Evolutionary conservation across 2,888 invertebrate species (phyloP), one percentile per base, ranked within the genome.

Genomic region (Trachelus iudaicus): DNA sequence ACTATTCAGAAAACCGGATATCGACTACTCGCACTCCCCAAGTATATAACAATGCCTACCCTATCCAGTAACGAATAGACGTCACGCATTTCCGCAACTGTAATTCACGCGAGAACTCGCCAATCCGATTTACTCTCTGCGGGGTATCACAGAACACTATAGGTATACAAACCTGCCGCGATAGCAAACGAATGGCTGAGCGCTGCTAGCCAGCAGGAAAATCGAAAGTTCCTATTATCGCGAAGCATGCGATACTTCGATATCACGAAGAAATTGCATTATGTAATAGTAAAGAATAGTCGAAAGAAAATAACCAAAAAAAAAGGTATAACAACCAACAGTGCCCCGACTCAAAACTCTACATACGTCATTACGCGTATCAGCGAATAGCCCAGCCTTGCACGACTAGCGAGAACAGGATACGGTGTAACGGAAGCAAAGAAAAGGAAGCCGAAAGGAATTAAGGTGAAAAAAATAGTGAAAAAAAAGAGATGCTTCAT

Each of bases 351-450:
- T 56, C 56, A 56, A 56, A 56, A 56, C 23, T 15, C 4, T 40
- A 6, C 40, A 15, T 15, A 40, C 6, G 40, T 15, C 15, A 9
- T 23, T 56, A 56, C 23, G 79, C 77, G 80, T 83, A 83, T 84
- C 85, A 84, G 83, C 83, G 83, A 84, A 83, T 82, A 82, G 81
- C 73, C 81, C 77, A 79, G 12, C 71, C 71, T 12, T 34, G 33
- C 9, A 31, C 31, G 31, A 15, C 71, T 9, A 31, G 12, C 71
- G 71, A 33, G 56, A 23, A 56, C 56, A 56, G 23, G 56, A 56
- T 56, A 56, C 56, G 9, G 9, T 23, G 23, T 23, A 23, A 56
- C 23, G 2, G 56, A 56, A 23, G 56, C 4, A 56, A 56, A 56
- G 56, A 23, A 56, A 56, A 56, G 56, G 23, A 56, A 56, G 56